These are phyloP conservation scores for Trinorchestia longiramus DNA, from an alignment of 1,140 invertebrate genomes.

Conservation along the genomic window DNA sequence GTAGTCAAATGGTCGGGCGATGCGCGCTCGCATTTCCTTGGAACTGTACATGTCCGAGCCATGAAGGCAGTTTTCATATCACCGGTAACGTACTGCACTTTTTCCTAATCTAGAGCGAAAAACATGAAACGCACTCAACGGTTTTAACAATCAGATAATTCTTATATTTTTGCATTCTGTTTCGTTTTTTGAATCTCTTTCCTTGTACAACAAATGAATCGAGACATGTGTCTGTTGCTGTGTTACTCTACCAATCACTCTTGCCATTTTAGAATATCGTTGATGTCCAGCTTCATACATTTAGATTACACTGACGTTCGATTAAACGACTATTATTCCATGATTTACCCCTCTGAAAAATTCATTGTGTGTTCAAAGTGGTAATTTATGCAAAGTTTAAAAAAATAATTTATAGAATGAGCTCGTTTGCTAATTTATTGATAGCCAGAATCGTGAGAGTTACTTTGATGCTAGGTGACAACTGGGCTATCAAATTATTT, in stretches of 20 bases:
- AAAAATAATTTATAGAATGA: no score
- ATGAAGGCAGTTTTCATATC: background rate
- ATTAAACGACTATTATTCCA: background rate
- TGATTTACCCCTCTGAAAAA: background rate
- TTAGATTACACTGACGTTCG: background rate
- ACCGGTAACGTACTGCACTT: background rate
- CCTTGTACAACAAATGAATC: background rate
- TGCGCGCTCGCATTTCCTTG: background rate
- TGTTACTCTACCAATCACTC: background rate
- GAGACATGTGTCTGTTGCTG: no score
- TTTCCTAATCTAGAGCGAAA: background rate
- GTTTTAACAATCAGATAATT: background rate
- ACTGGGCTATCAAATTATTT: no score
- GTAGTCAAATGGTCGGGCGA: background rate
- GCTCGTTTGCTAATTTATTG: no score
- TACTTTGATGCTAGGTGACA: no score
- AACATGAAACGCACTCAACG: background rate
- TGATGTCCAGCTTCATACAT: background rate
- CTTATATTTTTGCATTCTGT: background rate
- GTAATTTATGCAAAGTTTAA: no score
- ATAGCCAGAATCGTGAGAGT: no score
- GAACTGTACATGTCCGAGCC: background rate
- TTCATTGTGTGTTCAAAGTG: no score
- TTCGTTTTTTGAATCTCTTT: background rate
- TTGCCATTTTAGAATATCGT: background rate